A percentile compares a stretch with the other conserved stretches of the same genome.
These are phyloP conservation scores for Deroplatys truncata DNA, from an alignment of 2,888 invertebrate species.

Conservation along the genomic window DNA sequence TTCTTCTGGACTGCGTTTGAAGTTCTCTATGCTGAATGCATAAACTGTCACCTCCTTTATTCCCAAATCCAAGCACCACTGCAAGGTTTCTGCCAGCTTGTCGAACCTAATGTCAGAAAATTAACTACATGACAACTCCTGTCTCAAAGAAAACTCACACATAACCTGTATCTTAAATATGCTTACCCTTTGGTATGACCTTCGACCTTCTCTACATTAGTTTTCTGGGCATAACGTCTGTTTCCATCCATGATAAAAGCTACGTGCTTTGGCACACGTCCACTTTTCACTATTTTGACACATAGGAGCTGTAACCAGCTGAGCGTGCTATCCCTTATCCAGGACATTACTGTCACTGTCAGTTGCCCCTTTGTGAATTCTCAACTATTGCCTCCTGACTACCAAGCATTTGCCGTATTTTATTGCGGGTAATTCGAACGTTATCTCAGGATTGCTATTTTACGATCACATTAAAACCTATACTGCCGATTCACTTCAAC, in stretches of 20 bases:
- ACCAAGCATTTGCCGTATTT: too few species aligned
- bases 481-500: neutral
- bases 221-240: conserved; percentile 82
- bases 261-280: conserved; percentile 83
- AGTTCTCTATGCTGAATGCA: conserved; percentile 99
- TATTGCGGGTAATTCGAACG: too few species aligned
- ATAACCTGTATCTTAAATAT: conserved; percentile 1
- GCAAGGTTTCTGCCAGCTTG: conserved; percentile 73
- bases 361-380: too few species aligned
- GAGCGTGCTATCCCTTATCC: conserved; percentile 44
- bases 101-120: conserved; percentile 56
- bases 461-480: neutral
- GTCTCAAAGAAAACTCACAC: neutral
- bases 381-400: too few species aligned
- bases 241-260: conserved; percentile 99
- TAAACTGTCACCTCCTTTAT: conserved; percentile 95
- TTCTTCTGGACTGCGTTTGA: conserved; percentile 86
- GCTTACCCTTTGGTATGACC: conserved; percentile 70
- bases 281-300: conserved; percentile 69
- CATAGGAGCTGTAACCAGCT: conserved; percentile 55
- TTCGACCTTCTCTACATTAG: conserved; percentile 65
- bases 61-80: conserved; percentile 89
- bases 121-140: neutral
- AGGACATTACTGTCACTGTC: conserved; percentile 34
- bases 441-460: neutral